Base-by-base conservation (phyloP, 2,113 vertebrate species). In the Dromiciops gliroides region DNA sequence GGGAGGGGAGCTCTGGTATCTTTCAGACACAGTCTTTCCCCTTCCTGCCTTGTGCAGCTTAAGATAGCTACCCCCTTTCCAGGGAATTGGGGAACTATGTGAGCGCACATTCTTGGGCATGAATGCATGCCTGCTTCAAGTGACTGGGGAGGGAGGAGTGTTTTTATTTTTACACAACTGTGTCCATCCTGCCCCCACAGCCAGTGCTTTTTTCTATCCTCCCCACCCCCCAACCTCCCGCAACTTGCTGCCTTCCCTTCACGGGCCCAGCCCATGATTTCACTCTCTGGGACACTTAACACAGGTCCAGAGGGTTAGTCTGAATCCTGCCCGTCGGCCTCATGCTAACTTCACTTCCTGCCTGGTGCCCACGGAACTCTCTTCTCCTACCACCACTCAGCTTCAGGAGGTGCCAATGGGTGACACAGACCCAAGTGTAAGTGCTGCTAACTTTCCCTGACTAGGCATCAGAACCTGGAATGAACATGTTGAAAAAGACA, bases 261-360 rank as follows among this genome's bases (percentile, higher is more conserved):
- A 9, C 28, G 1, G 22, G 23, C 95, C 37, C 3, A 26, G 3
- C n/a, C 95, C 47, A 25, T 6, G n/a, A 0, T 37, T 47, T 51
- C 25, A 96, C n/a, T 31, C 2, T 1, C 91, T 31, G 93, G 5
- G 90, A 92, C 92, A 94, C 51, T 8, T 60, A 89, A 51, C 22
- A 26, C 97, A 99, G 99, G 99, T 99, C 93, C 97, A 97, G 92
- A 99, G 94, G 95, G 98, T 99, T 96, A 99, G 99, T 97, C 98
- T 99, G 89, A 96, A 99, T 92, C 99, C 99, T 0, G 98, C 98
- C 24, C 98, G 92, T 50, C 98, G 90, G 75, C 95, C 98, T 93
- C 98, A 31, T 0, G 49, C 92, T 56, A 98, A 97, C 92, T 98
- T 96, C 96, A 97, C 19, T 0, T 99, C 98, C 9, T 28, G 91